Evolutionary conservation across 2,113 vertebrate species (phyloP).

Genomic region (Rhagologus leucostigma): DNA sequence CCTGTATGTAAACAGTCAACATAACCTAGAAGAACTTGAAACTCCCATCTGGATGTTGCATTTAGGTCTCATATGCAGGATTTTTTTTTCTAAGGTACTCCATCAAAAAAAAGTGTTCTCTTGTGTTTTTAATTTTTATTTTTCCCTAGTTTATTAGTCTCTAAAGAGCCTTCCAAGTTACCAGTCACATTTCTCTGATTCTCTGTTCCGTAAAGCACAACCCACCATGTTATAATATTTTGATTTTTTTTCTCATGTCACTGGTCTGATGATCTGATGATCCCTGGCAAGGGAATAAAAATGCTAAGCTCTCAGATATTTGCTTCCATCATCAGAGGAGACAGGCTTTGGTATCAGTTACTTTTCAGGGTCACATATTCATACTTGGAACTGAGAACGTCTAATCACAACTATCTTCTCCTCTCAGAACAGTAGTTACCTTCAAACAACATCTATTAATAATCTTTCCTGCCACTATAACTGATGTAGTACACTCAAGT

Average conservation of each 20-base stretch:
- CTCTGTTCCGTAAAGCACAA: not conserved
- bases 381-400: not conserved
- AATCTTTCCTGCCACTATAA: not conserved
- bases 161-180: not conserved
- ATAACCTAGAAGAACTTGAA: not conserved
- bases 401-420: not conserved
- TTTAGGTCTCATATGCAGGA: not conserved
- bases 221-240: not conserved
- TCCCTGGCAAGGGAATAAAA: not conserved
- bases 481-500: not conserved
- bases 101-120: not conserved
- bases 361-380: not conserved
- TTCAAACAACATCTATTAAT: not conserved
- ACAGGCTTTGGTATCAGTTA: not conserved
- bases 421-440: not conserved
- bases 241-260: not conserved
- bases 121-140: not conserved
- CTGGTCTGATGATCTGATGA: not conserved
- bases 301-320: not conserved
- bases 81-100: not conserved
- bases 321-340: not conserved
- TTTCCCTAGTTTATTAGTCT: not conserved
- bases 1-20: not conserved
- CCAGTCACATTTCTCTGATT: not conserved
- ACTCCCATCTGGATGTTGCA: not conserved